Evolutionary conservation across 2,888 invertebrate species (phyloP).

Genomic region (Drosophila histrio): DNA sequence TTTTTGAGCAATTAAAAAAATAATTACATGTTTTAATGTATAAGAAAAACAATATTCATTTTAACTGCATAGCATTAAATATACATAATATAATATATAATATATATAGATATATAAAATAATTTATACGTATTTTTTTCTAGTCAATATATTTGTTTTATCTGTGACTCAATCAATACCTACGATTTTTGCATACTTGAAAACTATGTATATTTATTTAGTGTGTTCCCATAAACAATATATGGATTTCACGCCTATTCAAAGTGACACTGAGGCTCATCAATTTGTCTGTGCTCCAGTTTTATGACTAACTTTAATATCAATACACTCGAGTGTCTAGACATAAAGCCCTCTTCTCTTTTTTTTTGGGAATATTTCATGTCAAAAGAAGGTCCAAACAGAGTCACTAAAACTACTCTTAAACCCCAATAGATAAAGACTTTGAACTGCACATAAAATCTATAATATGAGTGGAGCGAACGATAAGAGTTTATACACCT

Average conservation of each 20-base stretch:
- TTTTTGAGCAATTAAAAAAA: no score
- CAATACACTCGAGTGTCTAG: slow-evolving; percentile 16
- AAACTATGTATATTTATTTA: background rate
- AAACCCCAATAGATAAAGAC: slow-evolving; percentile 45
- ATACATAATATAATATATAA: no score
- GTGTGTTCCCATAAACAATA: slow-evolving; percentile 28
- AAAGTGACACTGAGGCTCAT: slow-evolving; percentile 14
- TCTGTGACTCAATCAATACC: background rate
- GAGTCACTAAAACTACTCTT: slow-evolving; percentile 41
- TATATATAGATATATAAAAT: no score
- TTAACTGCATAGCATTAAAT: no score
- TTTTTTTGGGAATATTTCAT: slow-evolving; percentile 5
- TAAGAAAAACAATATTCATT: no score
- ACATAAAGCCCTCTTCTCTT: slow-evolving; percentile 11
- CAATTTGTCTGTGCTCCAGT: slow-evolving; percentile 53
- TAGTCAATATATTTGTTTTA: no score
- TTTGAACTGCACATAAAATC: slow-evolving; percentile 54
- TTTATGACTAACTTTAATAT: slow-evolving; percentile 46
- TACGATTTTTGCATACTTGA: background rate
- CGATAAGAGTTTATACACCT: slow-evolving; percentile 60
- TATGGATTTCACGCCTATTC: slow-evolving; percentile 51
- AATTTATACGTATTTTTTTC: no score
- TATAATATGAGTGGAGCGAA: slow-evolving; percentile 56
- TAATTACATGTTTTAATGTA: no score
- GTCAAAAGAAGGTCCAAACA: slow-evolving; percentile 27